These are phyloP conservation scores for Yponomeuta malinellus DNA, from an alignment of 2,888 invertebrate genomes.

Conservation along the genomic window DNA sequence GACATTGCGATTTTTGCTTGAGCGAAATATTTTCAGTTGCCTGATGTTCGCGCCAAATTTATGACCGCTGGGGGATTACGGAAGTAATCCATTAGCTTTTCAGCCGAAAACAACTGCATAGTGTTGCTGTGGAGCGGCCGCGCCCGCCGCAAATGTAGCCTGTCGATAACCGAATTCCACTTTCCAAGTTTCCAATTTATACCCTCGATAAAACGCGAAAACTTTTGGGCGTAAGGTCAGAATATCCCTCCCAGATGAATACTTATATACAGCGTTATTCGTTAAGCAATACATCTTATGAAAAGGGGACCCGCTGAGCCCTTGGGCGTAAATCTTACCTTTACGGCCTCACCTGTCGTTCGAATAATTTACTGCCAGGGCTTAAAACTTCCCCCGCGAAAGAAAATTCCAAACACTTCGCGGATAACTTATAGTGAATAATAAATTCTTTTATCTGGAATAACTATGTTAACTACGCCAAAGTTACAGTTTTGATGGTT, in stretches of 20 bases:
- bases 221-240: slow-evolving; percentile 18
- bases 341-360: slow-evolving; percentile 74
- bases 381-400: slow-evolving; percentile 68
- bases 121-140: slow-evolving; percentile 22
- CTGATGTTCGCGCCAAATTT: slow-evolving; percentile 37
- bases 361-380: slow-evolving; percentile 70
- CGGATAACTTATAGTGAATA: slow-evolving; percentile 68
- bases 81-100: slow-evolving; percentile 44
- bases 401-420: slow-evolving; percentile 71
- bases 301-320: slow-evolving; percentile 56
- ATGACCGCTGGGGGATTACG: slow-evolving; percentile 36
- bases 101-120: slow-evolving; percentile 33
- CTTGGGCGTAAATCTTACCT: slow-evolving; percentile 72
- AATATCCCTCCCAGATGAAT: slow-evolving; percentile 52
- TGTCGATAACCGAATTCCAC: slow-evolving; percentile 11
- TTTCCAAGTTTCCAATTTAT: slow-evolving; percentile 50
- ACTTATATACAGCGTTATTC: slow-evolving; percentile 59
- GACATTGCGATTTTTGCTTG: slow-evolving; percentile 31
- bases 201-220: slow-evolving; percentile 14
- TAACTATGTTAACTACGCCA: slow-evolving; percentile 21
- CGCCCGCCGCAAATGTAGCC: neutral
- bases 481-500: neutral
- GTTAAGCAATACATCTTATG: slow-evolving; percentile 69
- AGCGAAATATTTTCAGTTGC: slow-evolving; percentile 35
- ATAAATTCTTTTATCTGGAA: slow-evolving; percentile 52